Percentiles rank a stretch among this genome's conserved stretches.
Evolutionary conservation across 2,113 vertebrate species (phyloP).

Genomic region (Etheostoma spectabile): DNA sequence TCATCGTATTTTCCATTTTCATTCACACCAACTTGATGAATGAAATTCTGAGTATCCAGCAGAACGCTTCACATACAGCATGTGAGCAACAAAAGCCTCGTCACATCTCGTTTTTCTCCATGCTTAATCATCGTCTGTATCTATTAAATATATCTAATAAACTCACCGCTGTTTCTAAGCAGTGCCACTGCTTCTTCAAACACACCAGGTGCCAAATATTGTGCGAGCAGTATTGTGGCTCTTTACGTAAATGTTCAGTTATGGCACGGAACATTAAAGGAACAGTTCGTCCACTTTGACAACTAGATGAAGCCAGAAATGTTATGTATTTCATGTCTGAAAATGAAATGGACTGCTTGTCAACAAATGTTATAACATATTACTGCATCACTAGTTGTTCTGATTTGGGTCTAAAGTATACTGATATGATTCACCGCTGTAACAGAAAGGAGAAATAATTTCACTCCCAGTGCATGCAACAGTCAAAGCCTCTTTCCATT

Average conservation of each 20-base stretch:
- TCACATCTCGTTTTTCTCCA: neutral
- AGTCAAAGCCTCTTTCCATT: slow-evolving; percentile 61
- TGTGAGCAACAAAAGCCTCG: neutral
- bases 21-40: neutral
- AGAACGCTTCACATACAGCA: neutral
- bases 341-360: neutral
- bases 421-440: slow-evolving; percentile 27
- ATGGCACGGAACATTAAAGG: neutral
- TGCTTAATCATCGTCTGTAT: neutral
- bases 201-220: neutral
- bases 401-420: neutral
- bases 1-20: neutral
- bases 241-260: neutral
- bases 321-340: neutral
- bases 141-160: neutral
- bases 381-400: neutral
- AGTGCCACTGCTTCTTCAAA: neutral
- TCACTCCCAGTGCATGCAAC: slow-evolving; percentile 20
- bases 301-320: neutral
- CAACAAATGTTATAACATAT: neutral
- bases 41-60: neutral
- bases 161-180: neutral
- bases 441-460: slow-evolving; percentile 37
- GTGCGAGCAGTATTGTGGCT: neutral
- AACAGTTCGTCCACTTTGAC: neutral